These are phyloP conservation scores for Plecotus auritus DNA, from an alignment of 2,113 vertebrate genomes.

Conservation along the genomic window DNA sequence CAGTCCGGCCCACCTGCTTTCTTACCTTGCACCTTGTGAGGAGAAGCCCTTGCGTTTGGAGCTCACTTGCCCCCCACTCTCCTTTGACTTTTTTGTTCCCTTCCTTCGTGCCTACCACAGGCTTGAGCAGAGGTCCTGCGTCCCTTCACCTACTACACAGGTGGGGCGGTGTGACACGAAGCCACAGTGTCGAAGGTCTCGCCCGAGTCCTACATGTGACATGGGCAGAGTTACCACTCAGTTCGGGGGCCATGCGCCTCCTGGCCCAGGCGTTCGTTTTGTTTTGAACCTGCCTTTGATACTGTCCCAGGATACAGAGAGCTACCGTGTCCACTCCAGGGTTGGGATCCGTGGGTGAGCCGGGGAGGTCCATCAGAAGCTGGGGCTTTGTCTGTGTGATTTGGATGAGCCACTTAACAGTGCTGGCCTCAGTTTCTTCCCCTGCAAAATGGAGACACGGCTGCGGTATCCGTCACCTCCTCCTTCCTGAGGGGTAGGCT, in stretches of 20 bases:
- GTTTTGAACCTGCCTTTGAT: background rate
- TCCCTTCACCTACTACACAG: background rate
- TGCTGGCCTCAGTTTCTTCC: background rate
- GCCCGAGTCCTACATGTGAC: background rate
- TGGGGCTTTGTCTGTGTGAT: background rate
- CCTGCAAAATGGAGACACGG: background rate
- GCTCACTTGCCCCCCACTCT: background rate
- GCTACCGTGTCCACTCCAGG: background rate
- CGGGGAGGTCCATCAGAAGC: background rate
- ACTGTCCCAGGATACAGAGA: background rate
- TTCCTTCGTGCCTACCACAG: background rate
- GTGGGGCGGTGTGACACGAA: background rate
- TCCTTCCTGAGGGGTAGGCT: background rate
- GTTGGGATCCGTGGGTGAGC: background rate
- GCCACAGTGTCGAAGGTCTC: background rate
- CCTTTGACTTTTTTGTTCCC: background rate
- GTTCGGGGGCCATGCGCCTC: background rate
- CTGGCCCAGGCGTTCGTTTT: background rate
- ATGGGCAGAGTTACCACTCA: background rate
- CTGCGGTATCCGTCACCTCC: background rate
- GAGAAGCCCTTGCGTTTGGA: background rate
- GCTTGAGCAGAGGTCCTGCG: background rate
- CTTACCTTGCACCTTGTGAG: background rate
- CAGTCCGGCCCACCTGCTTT: background rate
- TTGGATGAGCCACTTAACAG: background rate